These are phyloP conservation scores for Antheraea mylitta DNA, from an alignment of 1,140 invertebrate species.

Conservation along the genomic window DNA sequence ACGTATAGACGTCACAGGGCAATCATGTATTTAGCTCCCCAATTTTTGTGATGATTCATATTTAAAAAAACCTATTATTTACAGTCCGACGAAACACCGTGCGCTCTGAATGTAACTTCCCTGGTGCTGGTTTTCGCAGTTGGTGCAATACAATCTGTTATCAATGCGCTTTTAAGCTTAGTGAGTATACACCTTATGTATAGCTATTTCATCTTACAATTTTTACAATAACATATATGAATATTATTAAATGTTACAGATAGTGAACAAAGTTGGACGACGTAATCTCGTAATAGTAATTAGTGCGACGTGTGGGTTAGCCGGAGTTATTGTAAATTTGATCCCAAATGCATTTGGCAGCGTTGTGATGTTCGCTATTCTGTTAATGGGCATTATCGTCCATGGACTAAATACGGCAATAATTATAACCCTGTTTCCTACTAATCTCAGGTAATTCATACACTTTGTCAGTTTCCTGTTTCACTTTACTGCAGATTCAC, in stretches of 20 bases:
- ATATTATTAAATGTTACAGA: constrained; percentile 21
- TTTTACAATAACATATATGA: too few species aligned
- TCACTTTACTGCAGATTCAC: too few species aligned
- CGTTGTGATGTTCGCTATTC: constrained; percentile 35
- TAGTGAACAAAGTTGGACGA: constrained; percentile 38
- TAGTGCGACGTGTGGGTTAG: constrained; percentile 27
- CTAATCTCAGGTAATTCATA: constrained; percentile 41
- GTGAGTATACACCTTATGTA: constrained; percentile 29
- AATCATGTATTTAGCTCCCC: too few species aligned
- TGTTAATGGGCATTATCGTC: constrained; percentile 36
- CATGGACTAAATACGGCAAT: constrained; percentile 50
- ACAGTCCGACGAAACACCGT: constrained; percentile 40
- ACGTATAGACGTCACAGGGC: too few species aligned
- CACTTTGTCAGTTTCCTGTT: too few species aligned
- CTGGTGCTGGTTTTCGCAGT: constrained; percentile 40
- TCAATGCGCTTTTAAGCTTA: constrained; percentile 40
- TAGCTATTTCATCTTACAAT: too few species aligned
- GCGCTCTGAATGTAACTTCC: constrained; percentile 38
- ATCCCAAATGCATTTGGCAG: constrained; percentile 46
- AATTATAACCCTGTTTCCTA: constrained; percentile 47
- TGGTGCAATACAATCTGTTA: constrained; percentile 33
- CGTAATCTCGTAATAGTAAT: constrained; percentile 47
- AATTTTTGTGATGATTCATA: too few species aligned
- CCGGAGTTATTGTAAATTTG: constrained; percentile 46
- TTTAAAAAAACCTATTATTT: constrained; percentile 11